phyloP scores from a whole-genome alignment of 2,888 invertebrate species.

The Syritta pipiens region DNA sequence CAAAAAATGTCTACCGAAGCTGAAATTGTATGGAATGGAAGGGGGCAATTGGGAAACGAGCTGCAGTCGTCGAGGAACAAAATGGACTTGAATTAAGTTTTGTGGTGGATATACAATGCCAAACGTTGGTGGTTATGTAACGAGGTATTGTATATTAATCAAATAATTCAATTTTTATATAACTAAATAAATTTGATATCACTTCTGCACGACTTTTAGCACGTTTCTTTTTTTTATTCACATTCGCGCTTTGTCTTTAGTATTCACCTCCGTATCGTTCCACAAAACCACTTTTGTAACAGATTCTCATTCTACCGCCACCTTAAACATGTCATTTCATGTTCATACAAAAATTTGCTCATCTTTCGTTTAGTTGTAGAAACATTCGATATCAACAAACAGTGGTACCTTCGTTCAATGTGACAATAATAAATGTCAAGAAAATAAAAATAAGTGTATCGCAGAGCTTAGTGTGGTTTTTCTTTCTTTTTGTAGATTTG shows the following conservation, averaged over 20 bases:
- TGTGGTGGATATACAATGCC: not conserved
- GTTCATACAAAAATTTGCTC: constrained; percentile 9
- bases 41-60: constrained; percentile 33
- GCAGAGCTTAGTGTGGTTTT: constrained; percentile 5
- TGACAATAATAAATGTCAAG: constrained; percentile 36
- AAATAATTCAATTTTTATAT: too few relatives aligned
- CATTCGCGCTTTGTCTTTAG: too few relatives aligned
- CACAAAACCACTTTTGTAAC: too few relatives aligned
- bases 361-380: constrained; percentile 33
- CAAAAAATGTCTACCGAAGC: constrained; percentile 67
- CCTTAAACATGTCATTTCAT: constrained; percentile 12
- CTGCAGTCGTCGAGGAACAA: not conserved
- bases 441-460: not conserved
- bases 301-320: not conserved
- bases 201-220: too few relatives aligned
- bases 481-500: constrained; percentile 3
- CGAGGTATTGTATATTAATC: too few relatives aligned
- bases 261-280: too few relatives aligned
- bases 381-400: constrained; percentile 40
- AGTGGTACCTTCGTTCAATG: constrained; percentile 45
- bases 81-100: not conserved
- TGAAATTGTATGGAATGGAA: constrained; percentile 37
- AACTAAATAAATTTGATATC: too few relatives aligned
- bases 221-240: too few relatives aligned
- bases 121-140: too few relatives aligned